A percentile compares a stretch with the other conserved stretches of the same genome.
Conservation (phyloP, 37 sponge, comb jelly and placozoan species). For the Hexactinellida sp. region DNA sequence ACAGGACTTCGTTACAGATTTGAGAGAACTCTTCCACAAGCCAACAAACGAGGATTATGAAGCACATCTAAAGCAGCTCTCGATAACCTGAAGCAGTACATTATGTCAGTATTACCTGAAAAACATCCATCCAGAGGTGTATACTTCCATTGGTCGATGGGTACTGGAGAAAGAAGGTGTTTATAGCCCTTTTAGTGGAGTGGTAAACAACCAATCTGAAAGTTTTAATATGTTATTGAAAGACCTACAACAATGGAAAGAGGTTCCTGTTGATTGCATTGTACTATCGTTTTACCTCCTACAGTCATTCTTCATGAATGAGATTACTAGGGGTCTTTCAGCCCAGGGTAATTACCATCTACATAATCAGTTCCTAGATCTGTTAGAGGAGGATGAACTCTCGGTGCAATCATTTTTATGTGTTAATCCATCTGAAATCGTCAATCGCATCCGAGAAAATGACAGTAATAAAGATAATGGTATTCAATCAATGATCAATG, state of each 20-base stretch:
- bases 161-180: too few species aligned
- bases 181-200: slow-evolving; percentile 14
- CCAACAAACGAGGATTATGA: neutral
- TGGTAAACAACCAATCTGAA: too few species aligned
- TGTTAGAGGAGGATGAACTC: neutral
- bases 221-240: neutral
- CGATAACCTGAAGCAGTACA: neutral
- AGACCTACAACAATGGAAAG: slow-evolving; percentile 13
- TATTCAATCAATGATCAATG: neutral
- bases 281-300: neutral
- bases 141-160: too few species aligned
- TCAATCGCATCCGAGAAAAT: neutral
- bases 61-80: neutral
- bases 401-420: neutral
- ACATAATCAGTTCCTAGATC: neutral
- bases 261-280: neutral
- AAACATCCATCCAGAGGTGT: too few species aligned
- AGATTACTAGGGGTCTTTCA: too few species aligned
- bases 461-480: neutral
- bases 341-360: slow-evolving; percentile 1
- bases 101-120: neutral
- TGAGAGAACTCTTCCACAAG: too few species aligned
- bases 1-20: too few species aligned
- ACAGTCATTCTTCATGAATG: too few species aligned
- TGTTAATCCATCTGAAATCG: neutral